These are phyloP conservation scores for Drosophila takahashii DNA, from an alignment of 1,140 invertebrate species.

Conservation along the genomic window DNA sequence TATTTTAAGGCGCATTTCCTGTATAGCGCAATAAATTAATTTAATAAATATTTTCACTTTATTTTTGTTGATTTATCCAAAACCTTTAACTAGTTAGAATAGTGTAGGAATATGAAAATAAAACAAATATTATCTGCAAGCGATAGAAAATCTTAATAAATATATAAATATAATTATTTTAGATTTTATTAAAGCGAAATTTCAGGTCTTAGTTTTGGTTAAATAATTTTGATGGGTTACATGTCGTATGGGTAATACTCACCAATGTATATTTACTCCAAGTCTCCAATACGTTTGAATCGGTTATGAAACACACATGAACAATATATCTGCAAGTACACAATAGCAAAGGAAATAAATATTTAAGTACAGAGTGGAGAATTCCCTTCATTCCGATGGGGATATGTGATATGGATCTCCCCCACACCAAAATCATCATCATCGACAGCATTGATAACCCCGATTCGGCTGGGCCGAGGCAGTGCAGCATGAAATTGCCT, in stretches of 20 bases:
- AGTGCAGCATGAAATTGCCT: conserved; percentile 77
- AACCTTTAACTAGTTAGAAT: too few species aligned
- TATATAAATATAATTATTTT: too few species aligned
- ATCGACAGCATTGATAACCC: conserved; percentile 53
- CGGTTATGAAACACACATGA: conserved; percentile 9
- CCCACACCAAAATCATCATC: background rate
- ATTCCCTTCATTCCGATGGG: background rate
- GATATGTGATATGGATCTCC: background rate
- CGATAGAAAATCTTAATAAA: too few species aligned
- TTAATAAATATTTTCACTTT: too few species aligned
- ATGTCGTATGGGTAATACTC: background rate
- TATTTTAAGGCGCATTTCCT: conserved; percentile 1
- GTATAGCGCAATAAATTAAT: background rate
- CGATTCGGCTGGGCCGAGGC: conserved; percentile 45
- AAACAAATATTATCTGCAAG: too few species aligned
- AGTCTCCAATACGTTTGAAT: conserved; percentile 2
- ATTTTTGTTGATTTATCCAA: too few species aligned
- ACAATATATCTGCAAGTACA: conserved; percentile 8
- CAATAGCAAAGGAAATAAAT: background rate
- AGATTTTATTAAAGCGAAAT: too few species aligned
- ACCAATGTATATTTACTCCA: background rate
- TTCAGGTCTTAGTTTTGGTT: too few species aligned
- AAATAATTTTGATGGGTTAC: too few species aligned
- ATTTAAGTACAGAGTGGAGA: background rate
- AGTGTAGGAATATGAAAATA: too few species aligned